phyloP scores from a whole-genome alignment of 1,140 invertebrate species.

The Cotesia typhae region DNA sequence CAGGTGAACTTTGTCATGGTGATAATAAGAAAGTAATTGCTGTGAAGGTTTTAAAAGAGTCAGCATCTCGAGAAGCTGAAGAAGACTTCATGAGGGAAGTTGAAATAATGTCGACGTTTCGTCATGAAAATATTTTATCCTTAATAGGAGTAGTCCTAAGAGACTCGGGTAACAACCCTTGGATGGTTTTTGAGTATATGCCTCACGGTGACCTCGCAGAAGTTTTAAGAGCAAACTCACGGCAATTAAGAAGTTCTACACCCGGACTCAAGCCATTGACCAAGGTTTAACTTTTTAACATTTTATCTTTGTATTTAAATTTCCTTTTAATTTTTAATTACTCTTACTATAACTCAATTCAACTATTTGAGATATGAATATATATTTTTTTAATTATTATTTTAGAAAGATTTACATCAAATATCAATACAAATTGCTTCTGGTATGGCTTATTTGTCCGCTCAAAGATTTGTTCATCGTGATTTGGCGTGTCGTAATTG shows the following conservation, averaged over 20 bases:
- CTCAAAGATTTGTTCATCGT: slow-evolving; percentile 89
- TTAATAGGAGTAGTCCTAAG: slow-evolving; percentile 81
- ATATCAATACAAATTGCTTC: slow-evolving; percentile 76
- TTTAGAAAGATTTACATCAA: slow-evolving; percentile 70
- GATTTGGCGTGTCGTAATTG: slow-evolving; percentile 93
- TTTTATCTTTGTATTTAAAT: slow-evolving; percentile 10
- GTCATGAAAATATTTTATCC: slow-evolving; percentile 87
- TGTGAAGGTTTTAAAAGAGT: slow-evolving; percentile 87
- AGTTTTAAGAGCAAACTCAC: slow-evolving; percentile 76
- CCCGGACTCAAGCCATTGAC: slow-evolving; percentile 59
- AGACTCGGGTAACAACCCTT: slow-evolving; percentile 77
- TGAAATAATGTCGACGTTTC: slow-evolving; percentile 88
- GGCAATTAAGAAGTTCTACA: slow-evolving; percentile 57
- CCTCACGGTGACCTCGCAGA: slow-evolving; percentile 87
- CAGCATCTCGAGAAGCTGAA: slow-evolving; percentile 80
- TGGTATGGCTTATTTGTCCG: slow-evolving; percentile 89
- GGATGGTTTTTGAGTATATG: slow-evolving; percentile 96
- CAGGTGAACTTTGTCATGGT: slow-evolving; percentile 69
- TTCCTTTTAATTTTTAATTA: background rate
- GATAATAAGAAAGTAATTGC: slow-evolving; percentile 73
- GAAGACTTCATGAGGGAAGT: slow-evolving; percentile 89
- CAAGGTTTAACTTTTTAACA: slow-evolving; percentile 52
- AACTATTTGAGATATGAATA: background rate
- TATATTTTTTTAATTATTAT: slow-evolving; percentile 3
- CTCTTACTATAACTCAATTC: slow-evolving; percentile 14